Base-by-base conservation (phyloP, 2,797 vertebrate genomes). In the Melanotaenia pygmaea region DNA sequence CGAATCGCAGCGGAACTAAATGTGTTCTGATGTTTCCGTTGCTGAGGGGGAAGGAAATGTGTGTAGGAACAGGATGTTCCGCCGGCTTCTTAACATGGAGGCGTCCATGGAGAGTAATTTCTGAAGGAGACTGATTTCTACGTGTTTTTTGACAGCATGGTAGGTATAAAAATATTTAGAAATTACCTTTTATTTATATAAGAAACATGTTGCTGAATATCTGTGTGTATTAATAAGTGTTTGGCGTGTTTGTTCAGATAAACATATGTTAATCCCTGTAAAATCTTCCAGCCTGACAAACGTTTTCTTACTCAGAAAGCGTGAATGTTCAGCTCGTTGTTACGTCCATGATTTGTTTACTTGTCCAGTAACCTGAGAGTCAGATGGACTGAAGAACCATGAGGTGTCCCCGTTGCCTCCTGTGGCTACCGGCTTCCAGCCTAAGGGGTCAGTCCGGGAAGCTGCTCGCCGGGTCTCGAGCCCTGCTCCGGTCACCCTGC, bases 121-220 rank as follows among this genome's bases (percentile, higher is more conserved):
- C 0, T 30, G 93, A 94, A 94, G 94, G 94, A 94, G 93, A 91
- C 73, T 20, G 1, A 0, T 28, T 10, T 37, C 1, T 30, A 7
- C 0, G 0, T 1, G 1, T 28, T 16, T 26, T 70, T 1, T 30
- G 0, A 62, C 24, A 20, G 1, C 1, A 62, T 26, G 53, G 75
- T 82, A 3, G 0, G 63, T 70, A 30, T 7, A 12, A 1, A 14
- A 5, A 3, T 4, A 51, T 2, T 5, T 10, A 2, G n/a, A 13
- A 24, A 1, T 28, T 8, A 3, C 8, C 20, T 26, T 0, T 1
- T 28, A 7, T 54, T 2, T 60, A 32, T 0, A 24, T 5, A 6
- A 40, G 22, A 32, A 2, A 26, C 11, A 1, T 57, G 1, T 37
- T 43, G 30, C 1, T 20, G 1, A 45, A 34, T 20, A 20, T 11